These are phyloP conservation scores for Dryocosmus kuriphilus DNA, from an alignment of 2,888 invertebrate species.

Conservation along the genomic window DNA sequence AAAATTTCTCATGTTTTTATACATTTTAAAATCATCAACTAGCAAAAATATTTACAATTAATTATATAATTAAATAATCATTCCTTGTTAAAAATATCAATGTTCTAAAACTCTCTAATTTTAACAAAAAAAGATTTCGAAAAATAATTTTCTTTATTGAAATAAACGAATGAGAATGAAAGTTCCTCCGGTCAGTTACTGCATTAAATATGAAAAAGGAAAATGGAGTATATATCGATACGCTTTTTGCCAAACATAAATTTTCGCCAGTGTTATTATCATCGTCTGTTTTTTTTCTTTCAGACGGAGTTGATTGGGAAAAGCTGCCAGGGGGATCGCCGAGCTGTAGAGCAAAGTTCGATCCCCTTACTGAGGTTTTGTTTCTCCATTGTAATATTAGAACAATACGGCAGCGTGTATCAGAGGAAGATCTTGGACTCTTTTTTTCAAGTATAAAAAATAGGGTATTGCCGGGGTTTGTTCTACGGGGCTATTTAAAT, in stretches of 20 bases:
- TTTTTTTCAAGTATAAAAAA: background rate
- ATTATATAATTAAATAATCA: too few relatives aligned
- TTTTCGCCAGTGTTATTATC: slow-evolving; percentile 1
- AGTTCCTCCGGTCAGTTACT: background rate
- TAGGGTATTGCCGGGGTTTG: background rate
- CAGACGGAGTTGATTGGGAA: slow-evolving; percentile 42
- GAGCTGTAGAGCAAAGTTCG: slow-evolving; percentile 62
- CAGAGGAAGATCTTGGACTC: slow-evolving; percentile 4
- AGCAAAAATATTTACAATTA: too few relatives aligned
- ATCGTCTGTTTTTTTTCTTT: slow-evolving; percentile 34
- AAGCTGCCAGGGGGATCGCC: slow-evolving; percentile 49
- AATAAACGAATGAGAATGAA: background rate
- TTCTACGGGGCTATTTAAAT: background rate
- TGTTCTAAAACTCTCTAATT: background rate
- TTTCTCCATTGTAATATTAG: slow-evolving; percentile 72
- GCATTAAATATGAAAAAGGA: background rate
- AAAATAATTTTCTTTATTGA: background rate
- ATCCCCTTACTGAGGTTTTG: slow-evolving; percentile 69
- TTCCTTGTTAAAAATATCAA: too few relatives aligned
- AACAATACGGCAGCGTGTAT: slow-evolving; percentile 65
- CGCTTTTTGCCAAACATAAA: background rate
- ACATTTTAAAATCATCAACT: too few relatives aligned
- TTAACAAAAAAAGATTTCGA: background rate
- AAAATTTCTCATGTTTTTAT: background rate
- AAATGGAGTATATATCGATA: background rate